A percentile compares a stretch with the other conserved stretches of the same genome.
Conservation (phyloP, 1,140 invertebrate genomes). For the Metaphire vulgaris region DNA sequence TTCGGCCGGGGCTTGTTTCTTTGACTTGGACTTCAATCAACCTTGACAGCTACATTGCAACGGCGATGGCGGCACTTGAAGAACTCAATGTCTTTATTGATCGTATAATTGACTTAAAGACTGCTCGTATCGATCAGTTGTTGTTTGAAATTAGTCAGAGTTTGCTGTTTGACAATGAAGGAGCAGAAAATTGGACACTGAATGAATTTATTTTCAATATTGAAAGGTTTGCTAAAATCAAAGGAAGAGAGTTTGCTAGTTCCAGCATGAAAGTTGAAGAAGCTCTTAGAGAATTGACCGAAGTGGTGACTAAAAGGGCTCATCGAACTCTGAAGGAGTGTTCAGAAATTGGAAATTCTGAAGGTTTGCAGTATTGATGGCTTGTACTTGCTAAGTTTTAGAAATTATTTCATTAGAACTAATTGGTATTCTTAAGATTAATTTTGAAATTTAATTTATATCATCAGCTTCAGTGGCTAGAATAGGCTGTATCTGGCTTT, state of each 20-base stretch:
- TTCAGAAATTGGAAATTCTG: neutral
- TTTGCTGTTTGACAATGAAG: constrained; percentile 66
- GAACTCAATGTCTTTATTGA: constrained; percentile 71
- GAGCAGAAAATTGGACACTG: constrained; percentile 70
- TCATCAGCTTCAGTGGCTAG: too few species aligned
- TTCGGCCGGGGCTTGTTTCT: constrained; percentile 67
- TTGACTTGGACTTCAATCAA: constrained; percentile 71
- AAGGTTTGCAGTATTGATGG: too few species aligned
- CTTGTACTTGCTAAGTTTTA: too few species aligned
- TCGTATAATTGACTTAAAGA: constrained; percentile 70
- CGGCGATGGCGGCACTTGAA: constrained; percentile 63
- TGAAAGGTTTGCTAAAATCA: constrained; percentile 31
- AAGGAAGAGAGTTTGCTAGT: neutral
- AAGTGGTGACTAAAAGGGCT: constrained; percentile 2
- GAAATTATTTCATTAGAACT: too few species aligned
- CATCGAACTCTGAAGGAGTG: neutral
- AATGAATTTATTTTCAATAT: constrained; percentile 76
- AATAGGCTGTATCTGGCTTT: too few species aligned
- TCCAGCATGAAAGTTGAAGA: constrained; percentile 14
- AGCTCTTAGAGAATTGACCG: constrained; percentile 9
- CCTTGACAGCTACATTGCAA: constrained; percentile 66
- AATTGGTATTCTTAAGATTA: too few species aligned
- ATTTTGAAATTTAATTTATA: too few species aligned
- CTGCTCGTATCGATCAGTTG: constrained; percentile 76
- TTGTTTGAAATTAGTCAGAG: constrained; percentile 75